These are phyloP conservation scores for Drosophila peninsularis DNA, from an alignment of 2,888 invertebrate genomes.

Conservation along the genomic window DNA sequence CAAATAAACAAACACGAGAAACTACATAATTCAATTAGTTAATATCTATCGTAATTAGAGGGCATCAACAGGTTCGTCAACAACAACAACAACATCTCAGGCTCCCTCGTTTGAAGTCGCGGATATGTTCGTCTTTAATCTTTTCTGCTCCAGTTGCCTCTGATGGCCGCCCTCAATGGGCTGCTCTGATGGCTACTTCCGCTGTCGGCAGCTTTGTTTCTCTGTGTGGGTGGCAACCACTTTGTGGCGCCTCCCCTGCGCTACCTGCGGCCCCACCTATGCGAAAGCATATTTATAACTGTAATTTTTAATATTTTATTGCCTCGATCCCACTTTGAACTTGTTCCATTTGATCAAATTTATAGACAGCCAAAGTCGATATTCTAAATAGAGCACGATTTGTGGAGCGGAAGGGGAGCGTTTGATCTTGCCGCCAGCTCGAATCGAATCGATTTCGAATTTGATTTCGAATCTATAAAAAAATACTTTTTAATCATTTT, in stretches of 20 bases:
- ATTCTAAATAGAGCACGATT: conserved; percentile 51
- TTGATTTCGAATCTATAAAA: background rate
- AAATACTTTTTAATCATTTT: conserved; percentile 32
- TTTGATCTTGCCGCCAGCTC: conserved; percentile 56
- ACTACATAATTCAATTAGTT: conserved; percentile 44
- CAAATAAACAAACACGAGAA: conserved; percentile 53
- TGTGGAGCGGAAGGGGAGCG: conserved; percentile 1
- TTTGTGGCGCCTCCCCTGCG: conserved; percentile 31
- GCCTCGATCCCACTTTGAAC: conserved; percentile 68
- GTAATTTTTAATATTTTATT: conserved; percentile 82
- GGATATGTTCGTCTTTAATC: conserved; percentile 69
- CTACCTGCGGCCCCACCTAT: background rate
- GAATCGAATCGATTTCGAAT: background rate
- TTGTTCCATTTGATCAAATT: conserved; percentile 56
- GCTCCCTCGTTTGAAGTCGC: conserved; percentile 60
- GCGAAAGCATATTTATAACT: conserved; percentile 48
- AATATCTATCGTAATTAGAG: conserved; percentile 51
- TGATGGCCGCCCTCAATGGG: conserved; percentile 41
- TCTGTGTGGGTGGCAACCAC: conserved; percentile 67
- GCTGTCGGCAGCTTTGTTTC: conserved; percentile 62
- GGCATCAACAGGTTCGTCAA: conserved; percentile 64
- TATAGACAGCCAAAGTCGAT: conserved; percentile 52
- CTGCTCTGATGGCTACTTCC: conserved; percentile 68
- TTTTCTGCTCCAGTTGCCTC: conserved; percentile 15
- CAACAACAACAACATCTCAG: conserved; percentile 55